phyloP scores from a whole-genome alignment of 2,797 vertebrate species.

The Gambusia yucatana region DNA sequence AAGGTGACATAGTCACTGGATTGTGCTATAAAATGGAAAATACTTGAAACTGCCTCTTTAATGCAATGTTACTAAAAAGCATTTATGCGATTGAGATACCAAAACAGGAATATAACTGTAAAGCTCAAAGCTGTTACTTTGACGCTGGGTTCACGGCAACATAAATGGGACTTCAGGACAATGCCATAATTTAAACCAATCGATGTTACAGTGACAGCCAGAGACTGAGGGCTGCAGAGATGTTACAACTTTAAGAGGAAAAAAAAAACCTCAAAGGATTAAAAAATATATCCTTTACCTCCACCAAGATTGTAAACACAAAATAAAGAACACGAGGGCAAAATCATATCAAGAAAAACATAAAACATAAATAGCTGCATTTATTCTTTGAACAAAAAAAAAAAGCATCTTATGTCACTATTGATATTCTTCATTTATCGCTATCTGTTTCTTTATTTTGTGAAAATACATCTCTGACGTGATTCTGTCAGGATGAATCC shows the following conservation, averaged over 20 bases:
- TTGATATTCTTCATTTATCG: not conserved
- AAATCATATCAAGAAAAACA: constrained; percentile 21
- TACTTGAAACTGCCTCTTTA: not conserved
- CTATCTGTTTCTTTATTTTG: constrained; percentile 15
- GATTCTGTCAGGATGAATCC: constrained; percentile 21
- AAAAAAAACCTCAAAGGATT: constrained; percentile 10
- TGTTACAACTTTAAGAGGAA: constrained; percentile 17
- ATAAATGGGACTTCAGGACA: not conserved
- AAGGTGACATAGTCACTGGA: too few relatives aligned
- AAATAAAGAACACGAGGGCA: constrained; percentile 24
- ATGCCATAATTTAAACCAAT: not conserved
- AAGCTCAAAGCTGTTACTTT: not conserved
- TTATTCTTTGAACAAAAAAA: not conserved
- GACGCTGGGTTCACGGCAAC: not conserved
- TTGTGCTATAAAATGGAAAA: too few relatives aligned
- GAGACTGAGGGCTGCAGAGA: constrained; percentile 5
- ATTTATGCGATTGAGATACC: not conserved
- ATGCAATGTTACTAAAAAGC: not conserved
- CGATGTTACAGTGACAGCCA: not conserved
- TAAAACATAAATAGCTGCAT: constrained; percentile 23
- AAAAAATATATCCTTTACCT: constrained; percentile 18
- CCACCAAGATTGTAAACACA: constrained; percentile 9
- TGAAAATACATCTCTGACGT: constrained; percentile 3
- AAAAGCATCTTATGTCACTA: not conserved
- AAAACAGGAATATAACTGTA: not conserved